A percentile compares a stretch with the other conserved stretches of the same genome.
Conservation (phyloP, 64 coral and sea anemone genomes). For the Actinia tenebrosa region DNA sequence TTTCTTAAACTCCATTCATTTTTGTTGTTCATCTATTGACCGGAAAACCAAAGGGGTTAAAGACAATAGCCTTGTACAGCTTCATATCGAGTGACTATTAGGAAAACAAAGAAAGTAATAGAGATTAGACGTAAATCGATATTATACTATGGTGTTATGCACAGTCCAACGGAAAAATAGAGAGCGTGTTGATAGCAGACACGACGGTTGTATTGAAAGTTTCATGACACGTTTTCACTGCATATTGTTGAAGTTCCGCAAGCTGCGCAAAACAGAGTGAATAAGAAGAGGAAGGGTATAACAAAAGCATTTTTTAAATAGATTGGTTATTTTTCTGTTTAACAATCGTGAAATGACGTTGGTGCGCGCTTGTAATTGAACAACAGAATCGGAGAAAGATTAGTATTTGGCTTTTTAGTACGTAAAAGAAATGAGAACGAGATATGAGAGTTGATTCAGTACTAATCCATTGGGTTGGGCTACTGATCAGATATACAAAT, state of each 20-base stretch:
- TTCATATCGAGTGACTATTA: not conserved
- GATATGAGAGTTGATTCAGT: too few species aligned
- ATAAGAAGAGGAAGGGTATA: not conserved
- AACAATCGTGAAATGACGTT: too few species aligned
- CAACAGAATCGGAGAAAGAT: too few species aligned
- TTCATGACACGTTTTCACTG: not conserved
- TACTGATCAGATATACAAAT: too few species aligned
- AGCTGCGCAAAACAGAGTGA: not conserved
- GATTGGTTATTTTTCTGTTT: too few species aligned
- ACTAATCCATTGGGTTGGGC: too few species aligned
- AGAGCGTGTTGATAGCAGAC: not conserved
- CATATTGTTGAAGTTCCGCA: not conserved
- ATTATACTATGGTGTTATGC: not conserved
- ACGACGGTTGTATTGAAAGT: not conserved
- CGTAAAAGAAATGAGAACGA: too few species aligned
- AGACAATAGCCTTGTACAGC: not conserved
- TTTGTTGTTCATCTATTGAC: not conserved
- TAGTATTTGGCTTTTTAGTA: too few species aligned
- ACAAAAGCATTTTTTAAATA: not conserved
- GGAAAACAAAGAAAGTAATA: not conserved
- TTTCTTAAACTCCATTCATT: not conserved
- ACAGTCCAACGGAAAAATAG: not conserved
- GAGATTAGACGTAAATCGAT: not conserved
- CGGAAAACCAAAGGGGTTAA: not conserved
- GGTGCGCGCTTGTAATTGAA: too few species aligned